Evolutionary conservation across 92 coral and sea anemone genomes (phyloP).

Genomic region (Virgularia gustaviana): DNA sequence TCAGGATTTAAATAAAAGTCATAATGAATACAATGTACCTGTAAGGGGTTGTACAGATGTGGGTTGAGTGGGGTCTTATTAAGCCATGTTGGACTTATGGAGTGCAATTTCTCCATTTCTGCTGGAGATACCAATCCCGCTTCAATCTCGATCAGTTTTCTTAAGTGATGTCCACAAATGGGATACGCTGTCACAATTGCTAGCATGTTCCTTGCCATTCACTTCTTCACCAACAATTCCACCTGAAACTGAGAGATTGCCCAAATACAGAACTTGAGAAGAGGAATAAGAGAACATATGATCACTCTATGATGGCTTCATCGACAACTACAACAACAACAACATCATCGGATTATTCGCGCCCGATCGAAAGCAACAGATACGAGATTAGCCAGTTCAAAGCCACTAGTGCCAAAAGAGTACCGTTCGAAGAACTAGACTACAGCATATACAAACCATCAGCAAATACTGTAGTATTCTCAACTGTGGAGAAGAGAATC

Average conservation of each 20-base stretch:
- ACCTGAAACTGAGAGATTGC: too few species aligned
- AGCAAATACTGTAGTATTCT: background rate
- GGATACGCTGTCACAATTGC: too few species aligned
- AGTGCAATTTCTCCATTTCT: constrained; percentile 11
- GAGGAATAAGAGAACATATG: too few species aligned
- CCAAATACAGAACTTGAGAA: too few species aligned
- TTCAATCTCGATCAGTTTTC: constrained; percentile 1
- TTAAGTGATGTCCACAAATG: constrained; percentile 27
- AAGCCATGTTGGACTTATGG: background rate
- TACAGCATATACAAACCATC: background rate
- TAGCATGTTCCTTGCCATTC: too few species aligned
- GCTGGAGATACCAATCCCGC: constrained; percentile 12
- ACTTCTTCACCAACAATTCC: too few species aligned
- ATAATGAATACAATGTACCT: background rate
- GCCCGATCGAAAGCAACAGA: too few species aligned
- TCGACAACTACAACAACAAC: too few species aligned
- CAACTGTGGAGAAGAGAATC: background rate
- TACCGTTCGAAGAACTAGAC: constrained; percentile 8
- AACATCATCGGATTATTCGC: too few species aligned
- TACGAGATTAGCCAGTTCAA: background rate
- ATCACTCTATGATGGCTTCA: too few species aligned
- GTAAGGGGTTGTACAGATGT: constrained; percentile 5
- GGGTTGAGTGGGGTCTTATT: background rate
- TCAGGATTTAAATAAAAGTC: background rate
- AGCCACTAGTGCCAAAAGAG: background rate